phyloP scores from a whole-genome alignment of 1,140 invertebrate genomes.

The Diabrotica virgifera region DNA sequence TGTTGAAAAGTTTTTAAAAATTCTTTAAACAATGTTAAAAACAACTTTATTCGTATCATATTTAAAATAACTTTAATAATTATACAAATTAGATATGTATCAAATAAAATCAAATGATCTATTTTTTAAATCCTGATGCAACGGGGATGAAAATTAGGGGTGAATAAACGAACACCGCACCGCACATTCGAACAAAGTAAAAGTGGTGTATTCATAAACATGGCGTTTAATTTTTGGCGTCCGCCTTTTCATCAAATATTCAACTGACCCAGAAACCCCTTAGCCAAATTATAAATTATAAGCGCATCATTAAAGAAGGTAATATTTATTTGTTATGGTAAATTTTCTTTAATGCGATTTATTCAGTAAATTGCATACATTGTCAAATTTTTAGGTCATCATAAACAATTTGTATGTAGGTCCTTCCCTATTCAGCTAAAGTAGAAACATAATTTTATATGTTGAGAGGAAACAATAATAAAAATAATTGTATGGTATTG shows the following conservation, averaged over 20 bases:
- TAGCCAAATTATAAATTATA: background rate
- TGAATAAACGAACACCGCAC: too few species aligned
- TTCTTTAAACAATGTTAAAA: too few species aligned
- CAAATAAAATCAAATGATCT: too few species aligned
- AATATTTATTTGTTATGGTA: slow-evolving; percentile 10
- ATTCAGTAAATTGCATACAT: background rate
- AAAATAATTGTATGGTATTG: too few species aligned
- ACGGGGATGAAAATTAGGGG: too few species aligned
- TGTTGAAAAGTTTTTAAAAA: too few species aligned
- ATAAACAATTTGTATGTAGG: slow-evolving; percentile 6
- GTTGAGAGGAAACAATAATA: too few species aligned
- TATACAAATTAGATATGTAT: too few species aligned
- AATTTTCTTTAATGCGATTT: slow-evolving; percentile 18
- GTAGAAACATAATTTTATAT: too few species aligned
- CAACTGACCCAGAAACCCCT: background rate
- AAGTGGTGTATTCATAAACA: slow-evolving; percentile 25
- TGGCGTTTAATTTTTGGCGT: slow-evolving; percentile 35
- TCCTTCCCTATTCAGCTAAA: background rate
- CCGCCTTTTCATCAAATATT: slow-evolving; percentile 23
- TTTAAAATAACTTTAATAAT: too few species aligned
- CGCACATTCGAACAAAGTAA: background rate
- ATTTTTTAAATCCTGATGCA: too few species aligned
- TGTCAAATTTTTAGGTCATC: slow-evolving; percentile 1
- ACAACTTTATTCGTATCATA: too few species aligned
- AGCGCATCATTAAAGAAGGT: background rate